Conservation (phyloP, 2,113 vertebrate genomes). For the Chaetodon auriga region DNA sequence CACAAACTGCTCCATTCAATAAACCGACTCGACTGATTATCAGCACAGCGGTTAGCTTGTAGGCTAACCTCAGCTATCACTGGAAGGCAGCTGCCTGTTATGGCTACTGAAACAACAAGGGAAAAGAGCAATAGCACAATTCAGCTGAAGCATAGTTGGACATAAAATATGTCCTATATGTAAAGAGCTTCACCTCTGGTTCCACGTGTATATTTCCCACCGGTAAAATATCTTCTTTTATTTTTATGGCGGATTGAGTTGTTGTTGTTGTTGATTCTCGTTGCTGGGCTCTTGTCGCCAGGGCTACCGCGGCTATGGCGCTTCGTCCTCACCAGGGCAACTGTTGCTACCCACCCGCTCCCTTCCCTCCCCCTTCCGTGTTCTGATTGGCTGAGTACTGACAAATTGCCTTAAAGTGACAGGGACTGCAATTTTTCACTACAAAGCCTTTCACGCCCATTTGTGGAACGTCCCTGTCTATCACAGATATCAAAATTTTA, state of each 20-base stretch:
- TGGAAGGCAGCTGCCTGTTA: constrained; percentile 69
- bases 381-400: constrained; percentile 74
- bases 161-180: constrained; percentile 58
- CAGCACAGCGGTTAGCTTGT: constrained; percentile 56
- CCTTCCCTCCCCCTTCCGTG: constrained; percentile 75
- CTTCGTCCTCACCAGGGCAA: constrained; percentile 98
- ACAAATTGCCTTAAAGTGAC: constrained; percentile 71
- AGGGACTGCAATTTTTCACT: constrained; percentile 23
- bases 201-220: constrained; percentile 81
- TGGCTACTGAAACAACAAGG: constrained; percentile 79
- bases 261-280: constrained; percentile 95
- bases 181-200: constrained; percentile 82
- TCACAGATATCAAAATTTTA: constrained; percentile 10
- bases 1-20: constrained; percentile 26
- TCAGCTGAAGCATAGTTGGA: constrained; percentile 66
- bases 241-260: constrained; percentile 83
- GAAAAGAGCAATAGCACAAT: constrained; percentile 72
- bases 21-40: constrained; percentile 36
- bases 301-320: constrained; percentile 99
- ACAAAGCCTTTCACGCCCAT: constrained; percentile 62
- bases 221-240: constrained; percentile 79
- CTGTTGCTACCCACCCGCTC: constrained; percentile 96
- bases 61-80: constrained; percentile 68
- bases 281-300: constrained; percentile 99
- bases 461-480: constrained; percentile 45